phyloP scores from a whole-genome alignment of 2,888 invertebrate species.

The Ormyrus thymus region DNA sequence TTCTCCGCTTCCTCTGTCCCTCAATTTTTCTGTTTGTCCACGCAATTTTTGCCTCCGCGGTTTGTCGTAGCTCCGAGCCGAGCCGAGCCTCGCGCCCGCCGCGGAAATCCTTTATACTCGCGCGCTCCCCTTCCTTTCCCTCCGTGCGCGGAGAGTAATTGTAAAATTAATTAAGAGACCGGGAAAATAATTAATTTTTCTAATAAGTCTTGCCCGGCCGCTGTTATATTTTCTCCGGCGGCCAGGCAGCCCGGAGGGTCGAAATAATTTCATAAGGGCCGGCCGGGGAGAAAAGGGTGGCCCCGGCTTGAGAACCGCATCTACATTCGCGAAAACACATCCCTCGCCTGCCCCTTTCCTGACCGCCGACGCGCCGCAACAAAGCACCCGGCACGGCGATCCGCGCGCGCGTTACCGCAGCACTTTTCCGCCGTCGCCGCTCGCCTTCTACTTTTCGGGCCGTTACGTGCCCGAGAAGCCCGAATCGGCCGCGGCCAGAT shows the following conservation, averaged over 20 bases:
- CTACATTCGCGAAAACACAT: slow-evolving; percentile 70
- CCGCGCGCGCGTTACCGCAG: slow-evolving; percentile 1
- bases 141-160: slow-evolving; percentile 64
- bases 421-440: slow-evolving; percentile 14
- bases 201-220: slow-evolving; percentile 71
- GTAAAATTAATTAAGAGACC: slow-evolving; percentile 74
- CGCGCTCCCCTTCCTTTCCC: slow-evolving; percentile 40
- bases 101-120: slow-evolving; percentile 51
- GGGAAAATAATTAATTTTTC: slow-evolving; percentile 75
- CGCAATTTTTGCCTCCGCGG: slow-evolving; percentile 34
- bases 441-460: neutral
- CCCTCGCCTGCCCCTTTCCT: slow-evolving; percentile 64
- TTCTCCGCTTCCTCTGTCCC: slow-evolving; percentile 13
- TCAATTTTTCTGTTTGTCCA: slow-evolving; percentile 30
- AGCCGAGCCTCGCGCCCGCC: neutral
- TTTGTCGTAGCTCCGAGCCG: slow-evolving; percentile 6
- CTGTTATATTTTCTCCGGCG: slow-evolving; percentile 67
- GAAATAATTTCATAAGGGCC: slow-evolving; percentile 73
- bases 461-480: neutral
- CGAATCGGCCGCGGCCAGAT: neutral
- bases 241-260: slow-evolving; percentile 63
- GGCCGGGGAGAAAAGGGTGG: slow-evolving; percentile 49
- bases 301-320: slow-evolving; percentile 68
- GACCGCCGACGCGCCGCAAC: slow-evolving; percentile 71
- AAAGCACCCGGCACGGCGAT: slow-evolving; percentile 60